Evolutionary conservation across 2,797 vertebrate species (phyloP).

Genomic region (Limnodromus scolopaceus): DNA sequence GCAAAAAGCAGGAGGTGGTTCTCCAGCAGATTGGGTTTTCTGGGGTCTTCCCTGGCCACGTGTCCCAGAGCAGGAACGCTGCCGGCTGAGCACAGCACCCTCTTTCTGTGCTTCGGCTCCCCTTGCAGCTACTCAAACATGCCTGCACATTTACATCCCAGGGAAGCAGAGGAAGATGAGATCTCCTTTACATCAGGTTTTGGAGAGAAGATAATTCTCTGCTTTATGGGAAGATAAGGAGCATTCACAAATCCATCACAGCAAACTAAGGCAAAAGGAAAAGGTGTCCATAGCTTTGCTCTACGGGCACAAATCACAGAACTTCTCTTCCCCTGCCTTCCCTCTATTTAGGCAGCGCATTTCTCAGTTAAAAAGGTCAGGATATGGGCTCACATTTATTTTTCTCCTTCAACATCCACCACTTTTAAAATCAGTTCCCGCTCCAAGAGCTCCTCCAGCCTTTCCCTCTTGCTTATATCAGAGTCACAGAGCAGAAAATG

Average conservation of each 20-base stretch:
- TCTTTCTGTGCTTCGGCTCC: background rate
- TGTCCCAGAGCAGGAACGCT: accelerated
- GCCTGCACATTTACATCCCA: accelerated
- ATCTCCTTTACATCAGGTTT: background rate
- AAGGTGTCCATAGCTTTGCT: background rate
- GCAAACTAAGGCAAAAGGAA: background rate
- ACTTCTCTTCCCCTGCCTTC: background rate
- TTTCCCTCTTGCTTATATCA: background rate
- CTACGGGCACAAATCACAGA: background rate
- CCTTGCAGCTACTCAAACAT: background rate
- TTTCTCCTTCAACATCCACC: background rate
- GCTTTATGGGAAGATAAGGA: background rate
- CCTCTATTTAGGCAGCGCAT: background rate
- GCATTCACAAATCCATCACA: background rate
- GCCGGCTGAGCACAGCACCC: background rate
- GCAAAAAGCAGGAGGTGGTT: background rate
- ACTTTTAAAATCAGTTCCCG: background rate
- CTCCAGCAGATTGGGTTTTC: background rate
- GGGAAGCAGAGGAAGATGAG: background rate
- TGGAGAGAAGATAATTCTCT: background rate
- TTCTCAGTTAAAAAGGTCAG: background rate
- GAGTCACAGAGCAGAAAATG: background rate
- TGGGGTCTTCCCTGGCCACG: accelerated
- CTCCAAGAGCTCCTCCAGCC: background rate
- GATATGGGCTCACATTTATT: background rate